A percentile compares a stretch with the other conserved stretches of the same genome.
phyloP scores from a whole-genome alignment of 2,113 vertebrate species.

The Todiramphus chloris region DNA sequence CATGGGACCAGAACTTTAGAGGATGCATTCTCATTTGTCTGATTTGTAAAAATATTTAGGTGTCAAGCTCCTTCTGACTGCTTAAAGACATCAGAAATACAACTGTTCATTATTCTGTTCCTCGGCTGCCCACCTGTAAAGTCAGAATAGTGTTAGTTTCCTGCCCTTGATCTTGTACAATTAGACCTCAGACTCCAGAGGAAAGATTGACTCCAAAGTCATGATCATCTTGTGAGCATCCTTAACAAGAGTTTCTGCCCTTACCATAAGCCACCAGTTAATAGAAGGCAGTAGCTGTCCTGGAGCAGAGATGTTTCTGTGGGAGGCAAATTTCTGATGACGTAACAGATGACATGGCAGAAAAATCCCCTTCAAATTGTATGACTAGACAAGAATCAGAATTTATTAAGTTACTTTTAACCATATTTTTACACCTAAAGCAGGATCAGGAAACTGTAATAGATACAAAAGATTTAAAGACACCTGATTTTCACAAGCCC shows the following conservation, averaged over 20 bases:
- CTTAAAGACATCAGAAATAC: background rate
- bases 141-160: background rate
- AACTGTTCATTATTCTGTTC: background rate
- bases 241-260: background rate
- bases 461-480: background rate
- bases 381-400: background rate
- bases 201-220: background rate
- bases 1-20: background rate
- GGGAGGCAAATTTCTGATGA: background rate
- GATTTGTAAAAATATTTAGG: background rate
- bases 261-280: background rate
- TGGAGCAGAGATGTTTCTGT: background rate
- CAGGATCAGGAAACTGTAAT: background rate
- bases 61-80: background rate
- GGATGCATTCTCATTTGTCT: background rate
- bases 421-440: background rate
- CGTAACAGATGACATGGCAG: background rate
- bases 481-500: background rate
- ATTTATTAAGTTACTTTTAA: background rate
- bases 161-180: background rate
- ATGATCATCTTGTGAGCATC: background rate
- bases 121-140: background rate
- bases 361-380: background rate
- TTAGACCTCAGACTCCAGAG: background rate
- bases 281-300: background rate